Conservation (phyloP, 2,797 vertebrate species). For the Neoniphon sammara region DNA sequence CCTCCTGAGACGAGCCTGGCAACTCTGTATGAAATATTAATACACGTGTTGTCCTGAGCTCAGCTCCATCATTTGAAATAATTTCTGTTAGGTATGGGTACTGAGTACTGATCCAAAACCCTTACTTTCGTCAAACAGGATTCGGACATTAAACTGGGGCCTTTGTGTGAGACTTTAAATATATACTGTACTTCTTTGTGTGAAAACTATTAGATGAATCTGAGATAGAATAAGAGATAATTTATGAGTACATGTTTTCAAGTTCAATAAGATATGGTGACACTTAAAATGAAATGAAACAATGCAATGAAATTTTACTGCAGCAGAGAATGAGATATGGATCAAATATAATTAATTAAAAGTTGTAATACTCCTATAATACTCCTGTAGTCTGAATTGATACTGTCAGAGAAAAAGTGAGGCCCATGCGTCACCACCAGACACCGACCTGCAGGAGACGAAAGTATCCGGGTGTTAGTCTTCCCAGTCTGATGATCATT, state of each 20-base stretch:
- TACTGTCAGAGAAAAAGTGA: neutral
- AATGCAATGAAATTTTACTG: too few relatives aligned
- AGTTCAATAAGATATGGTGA: neutral
- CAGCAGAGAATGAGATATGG: neutral
- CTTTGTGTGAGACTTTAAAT: neutral
- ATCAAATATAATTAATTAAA: neutral
- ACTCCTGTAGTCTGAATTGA: too few relatives aligned
- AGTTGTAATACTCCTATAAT: too few relatives aligned
- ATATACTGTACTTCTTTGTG: neutral
- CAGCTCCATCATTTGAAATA: neutral
- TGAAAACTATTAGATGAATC: neutral
- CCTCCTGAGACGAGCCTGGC: constrained; percentile 18
- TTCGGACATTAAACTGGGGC: neutral
- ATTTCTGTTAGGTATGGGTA: neutral
- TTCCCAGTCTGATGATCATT: constrained; percentile 85
- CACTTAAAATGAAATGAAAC: neutral
- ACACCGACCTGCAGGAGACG: constrained; percentile 87
- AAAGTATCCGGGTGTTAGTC: constrained; percentile 90
- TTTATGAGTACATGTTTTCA: neutral
- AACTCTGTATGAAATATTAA: constrained; percentile 53
- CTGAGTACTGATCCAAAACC: neutral
- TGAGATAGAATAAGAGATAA: neutral
- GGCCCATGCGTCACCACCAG: neutral
- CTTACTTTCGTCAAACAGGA: neutral
- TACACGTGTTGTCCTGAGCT: neutral